These are phyloP conservation scores for Megaustenia siamemsis DNA, from an alignment of 2,888 invertebrate genomes.

Conservation along the genomic window DNA sequence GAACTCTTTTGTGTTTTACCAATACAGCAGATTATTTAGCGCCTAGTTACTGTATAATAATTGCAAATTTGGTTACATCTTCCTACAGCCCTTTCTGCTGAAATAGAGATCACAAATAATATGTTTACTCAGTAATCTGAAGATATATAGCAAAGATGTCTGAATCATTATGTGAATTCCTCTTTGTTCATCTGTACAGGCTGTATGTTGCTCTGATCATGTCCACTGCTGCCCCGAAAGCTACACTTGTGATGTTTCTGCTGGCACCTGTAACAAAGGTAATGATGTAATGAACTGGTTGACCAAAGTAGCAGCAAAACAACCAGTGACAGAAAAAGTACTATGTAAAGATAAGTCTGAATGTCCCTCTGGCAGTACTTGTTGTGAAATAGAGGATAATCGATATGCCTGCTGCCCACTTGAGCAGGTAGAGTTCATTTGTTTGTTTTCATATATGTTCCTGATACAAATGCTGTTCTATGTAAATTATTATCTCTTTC, in stretches of 20 bases:
- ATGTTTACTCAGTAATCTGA: too few relatives aligned
- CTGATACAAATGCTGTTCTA: neutral
- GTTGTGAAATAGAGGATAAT: slow-evolving; percentile 68
- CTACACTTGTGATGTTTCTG: slow-evolving; percentile 39
- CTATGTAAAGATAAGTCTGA: slow-evolving; percentile 31
- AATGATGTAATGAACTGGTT: slow-evolving; percentile 16
- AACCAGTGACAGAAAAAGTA: neutral
- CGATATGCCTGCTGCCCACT: slow-evolving; percentile 76
- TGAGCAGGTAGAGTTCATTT: slow-evolving; percentile 61
- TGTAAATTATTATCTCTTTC: too few relatives aligned
- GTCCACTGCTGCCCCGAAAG: slow-evolving; percentile 75
- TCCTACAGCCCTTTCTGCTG: too few relatives aligned
- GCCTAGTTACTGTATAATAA: too few relatives aligned
- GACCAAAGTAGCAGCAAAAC: slow-evolving; percentile 19
- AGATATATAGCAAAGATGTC: too few relatives aligned
- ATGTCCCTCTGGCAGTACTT: slow-evolving; percentile 70
- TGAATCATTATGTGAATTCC: too few relatives aligned
- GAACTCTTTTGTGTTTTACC: too few relatives aligned
- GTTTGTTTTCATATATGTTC: neutral
- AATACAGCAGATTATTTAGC: too few relatives aligned
- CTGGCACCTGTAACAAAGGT: slow-evolving; percentile 43
- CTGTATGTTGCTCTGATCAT: slow-evolving; percentile 74
- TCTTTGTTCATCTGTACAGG: slow-evolving; percentile 58
- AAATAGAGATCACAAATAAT: too few relatives aligned
- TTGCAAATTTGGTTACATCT: too few relatives aligned